A percentile compares a stretch with the other conserved stretches of the same genome.
Conservation (phyloP, 2,113 vertebrate species). For the Echinops telfairi region DNA sequence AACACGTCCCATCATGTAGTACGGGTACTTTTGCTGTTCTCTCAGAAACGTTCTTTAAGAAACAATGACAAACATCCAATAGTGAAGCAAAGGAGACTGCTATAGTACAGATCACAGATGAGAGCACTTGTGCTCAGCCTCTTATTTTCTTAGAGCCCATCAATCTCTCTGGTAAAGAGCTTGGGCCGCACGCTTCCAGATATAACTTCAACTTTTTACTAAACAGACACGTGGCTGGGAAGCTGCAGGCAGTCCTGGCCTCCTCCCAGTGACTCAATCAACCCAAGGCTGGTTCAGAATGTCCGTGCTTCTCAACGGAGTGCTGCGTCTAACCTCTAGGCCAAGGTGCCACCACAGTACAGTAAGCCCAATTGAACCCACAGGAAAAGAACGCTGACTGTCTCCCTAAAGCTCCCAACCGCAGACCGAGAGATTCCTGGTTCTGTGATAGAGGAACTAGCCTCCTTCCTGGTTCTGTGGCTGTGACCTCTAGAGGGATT, state of each 20-base stretch:
- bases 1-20: neutral
- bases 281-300: neutral
- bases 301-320: neutral
- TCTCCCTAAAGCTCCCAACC: neutral
- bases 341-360: conserved; percentile 2
- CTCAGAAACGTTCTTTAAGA: conserved; percentile 17
- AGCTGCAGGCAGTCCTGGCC: neutral
- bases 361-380: neutral
- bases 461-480: too few species aligned
- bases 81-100: neutral
- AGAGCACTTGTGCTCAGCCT: neutral
- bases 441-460: neutral
- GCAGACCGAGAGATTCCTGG: neutral
- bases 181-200: neutral
- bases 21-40: neutral
- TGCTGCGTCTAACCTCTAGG: neutral
- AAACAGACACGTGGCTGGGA: neutral
- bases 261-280: neutral
- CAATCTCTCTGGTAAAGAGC: neutral
- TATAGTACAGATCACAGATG: too few species aligned
- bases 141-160: conserved; percentile 12
- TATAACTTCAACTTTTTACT: conserved; percentile 9
- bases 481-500: neutral
- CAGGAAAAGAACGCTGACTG: neutral
- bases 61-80: neutral